These are phyloP conservation scores for Typhlomys cinereus DNA, from an alignment of 2,113 vertebrate genomes.

Conservation along the genomic window DNA sequence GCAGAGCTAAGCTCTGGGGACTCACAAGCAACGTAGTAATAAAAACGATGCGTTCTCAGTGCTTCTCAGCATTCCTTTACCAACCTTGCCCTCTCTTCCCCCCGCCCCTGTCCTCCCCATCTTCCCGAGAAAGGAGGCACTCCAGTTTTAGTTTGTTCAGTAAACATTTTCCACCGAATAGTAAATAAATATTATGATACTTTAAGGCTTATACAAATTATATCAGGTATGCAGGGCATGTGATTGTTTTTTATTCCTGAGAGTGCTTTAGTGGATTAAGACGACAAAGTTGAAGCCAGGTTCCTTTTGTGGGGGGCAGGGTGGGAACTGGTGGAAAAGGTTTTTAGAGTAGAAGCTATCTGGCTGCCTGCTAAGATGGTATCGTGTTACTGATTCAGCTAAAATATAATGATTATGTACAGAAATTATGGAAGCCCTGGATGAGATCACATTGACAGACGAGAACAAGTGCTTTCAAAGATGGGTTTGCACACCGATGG, in stretches of 20 bases:
- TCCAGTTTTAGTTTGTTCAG: constrained; percentile 22
- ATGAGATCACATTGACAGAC: constrained; percentile 73
- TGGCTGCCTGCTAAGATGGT: constrained; percentile 45
- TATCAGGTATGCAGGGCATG: constrained; percentile 21
- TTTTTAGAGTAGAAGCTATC: constrained; percentile 48
- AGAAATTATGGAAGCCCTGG: constrained; percentile 66
- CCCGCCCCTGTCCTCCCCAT: fast-evolving
- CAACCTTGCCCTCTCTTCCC: background rate
- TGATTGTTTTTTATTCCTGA: constrained; percentile 68
- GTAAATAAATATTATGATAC: constrained; percentile 57
- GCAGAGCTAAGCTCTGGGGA: background rate
- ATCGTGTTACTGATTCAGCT: constrained; percentile 68
- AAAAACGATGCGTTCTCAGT: background rate
- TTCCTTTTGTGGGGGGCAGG: constrained; percentile 34
- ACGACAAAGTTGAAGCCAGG: constrained; percentile 56
- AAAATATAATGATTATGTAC: constrained; percentile 77
- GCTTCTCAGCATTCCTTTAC: background rate
- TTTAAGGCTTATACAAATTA: constrained; percentile 64
- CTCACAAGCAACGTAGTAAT: background rate
- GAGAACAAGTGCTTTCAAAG: constrained; percentile 62
- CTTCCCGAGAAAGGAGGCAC: background rate
- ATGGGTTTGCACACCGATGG: constrained; percentile 50
- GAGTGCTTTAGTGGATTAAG: constrained; percentile 73
- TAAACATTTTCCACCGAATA: constrained; percentile 63
- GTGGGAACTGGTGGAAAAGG: constrained; percentile 47